phyloP scores from a whole-genome alignment of 2,113 vertebrate genomes.

The Pogonocichla stellata region DNA sequence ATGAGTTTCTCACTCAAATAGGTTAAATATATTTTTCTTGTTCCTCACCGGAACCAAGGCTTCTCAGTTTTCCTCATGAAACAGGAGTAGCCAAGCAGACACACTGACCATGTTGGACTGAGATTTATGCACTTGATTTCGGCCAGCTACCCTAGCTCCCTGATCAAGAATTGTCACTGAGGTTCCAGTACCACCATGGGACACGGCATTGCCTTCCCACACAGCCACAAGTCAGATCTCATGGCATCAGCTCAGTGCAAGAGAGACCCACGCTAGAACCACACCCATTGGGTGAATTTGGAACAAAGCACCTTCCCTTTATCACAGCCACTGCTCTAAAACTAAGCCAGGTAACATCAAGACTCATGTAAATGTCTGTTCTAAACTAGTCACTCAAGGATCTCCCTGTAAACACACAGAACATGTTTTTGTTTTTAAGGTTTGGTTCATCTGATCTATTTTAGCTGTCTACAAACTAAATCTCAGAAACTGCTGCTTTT shows the following conservation, averaged over 20 bases:
- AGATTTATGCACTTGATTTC: background rate
- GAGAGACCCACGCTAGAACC: background rate
- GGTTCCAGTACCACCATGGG: background rate
- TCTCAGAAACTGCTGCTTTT: background rate
- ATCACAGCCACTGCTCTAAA: background rate
- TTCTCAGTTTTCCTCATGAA: background rate
- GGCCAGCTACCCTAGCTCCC: background rate
- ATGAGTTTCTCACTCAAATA: background rate
- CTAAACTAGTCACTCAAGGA: background rate
- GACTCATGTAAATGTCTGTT: background rate
- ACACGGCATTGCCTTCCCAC: too few relatives aligned
- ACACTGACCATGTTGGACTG: background rate
- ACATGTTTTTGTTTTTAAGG: background rate
- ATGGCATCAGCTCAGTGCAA: background rate
- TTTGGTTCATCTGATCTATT: background rate
- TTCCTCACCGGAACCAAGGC: background rate
- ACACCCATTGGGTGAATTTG: background rate
- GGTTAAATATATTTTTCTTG: background rate
- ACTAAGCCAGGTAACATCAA: background rate
- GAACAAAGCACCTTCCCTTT: background rate
- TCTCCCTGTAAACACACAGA: background rate
- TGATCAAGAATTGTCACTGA: background rate
- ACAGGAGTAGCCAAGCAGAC: background rate
- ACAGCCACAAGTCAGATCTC: background rate
- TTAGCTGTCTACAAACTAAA: background rate